Evolutionary conservation across 2,888 invertebrate genomes (phyloP).

Genomic region (Sarcophaga rosellei): DNA sequence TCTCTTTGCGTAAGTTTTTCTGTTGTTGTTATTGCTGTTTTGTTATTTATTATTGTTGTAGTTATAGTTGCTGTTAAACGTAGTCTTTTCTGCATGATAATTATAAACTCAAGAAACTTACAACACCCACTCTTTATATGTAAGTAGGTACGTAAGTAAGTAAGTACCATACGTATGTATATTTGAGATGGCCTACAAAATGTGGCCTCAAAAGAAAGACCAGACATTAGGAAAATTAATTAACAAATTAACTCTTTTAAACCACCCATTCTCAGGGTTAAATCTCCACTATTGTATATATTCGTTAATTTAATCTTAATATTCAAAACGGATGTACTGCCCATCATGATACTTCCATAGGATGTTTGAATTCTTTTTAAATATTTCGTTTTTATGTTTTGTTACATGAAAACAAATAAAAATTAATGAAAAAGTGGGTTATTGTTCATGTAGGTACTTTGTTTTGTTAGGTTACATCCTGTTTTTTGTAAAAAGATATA

Average conservation of each 20-base stretch:
- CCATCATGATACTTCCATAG: conserved; percentile 31
- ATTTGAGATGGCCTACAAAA: not conserved
- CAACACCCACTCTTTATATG: conserved; percentile 30
- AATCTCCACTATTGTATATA: not conserved
- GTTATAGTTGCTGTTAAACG: not conserved
- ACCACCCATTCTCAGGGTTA: conserved; percentile 63
- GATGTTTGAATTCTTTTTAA: conserved; percentile 21
- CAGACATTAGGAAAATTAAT: conserved; percentile 21
- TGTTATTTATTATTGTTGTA: conserved; percentile 30
- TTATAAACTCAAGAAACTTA: conserved; percentile 25
- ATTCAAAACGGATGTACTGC: conserved; percentile 41
- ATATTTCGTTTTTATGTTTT: not conserved
- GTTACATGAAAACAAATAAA: too few relatives aligned
- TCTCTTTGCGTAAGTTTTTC: conserved; percentile 56
- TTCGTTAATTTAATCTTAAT: not conserved
- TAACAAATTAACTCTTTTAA: conserved; percentile 58
- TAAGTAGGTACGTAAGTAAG: not conserved
- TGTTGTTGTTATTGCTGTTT: conserved; percentile 5
- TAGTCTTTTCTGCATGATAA: conserved; percentile 10
- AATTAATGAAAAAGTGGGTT: too few relatives aligned
- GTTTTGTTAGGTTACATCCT: too few relatives aligned
- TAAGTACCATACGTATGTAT: not conserved
- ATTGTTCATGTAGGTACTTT: too few relatives aligned
- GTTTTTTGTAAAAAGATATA: too few relatives aligned
- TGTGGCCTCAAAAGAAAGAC: conserved; percentile 27